Evolutionary conservation across 2,888 invertebrate genomes (phyloP).

Genomic region (Hartigia nigra): DNA sequence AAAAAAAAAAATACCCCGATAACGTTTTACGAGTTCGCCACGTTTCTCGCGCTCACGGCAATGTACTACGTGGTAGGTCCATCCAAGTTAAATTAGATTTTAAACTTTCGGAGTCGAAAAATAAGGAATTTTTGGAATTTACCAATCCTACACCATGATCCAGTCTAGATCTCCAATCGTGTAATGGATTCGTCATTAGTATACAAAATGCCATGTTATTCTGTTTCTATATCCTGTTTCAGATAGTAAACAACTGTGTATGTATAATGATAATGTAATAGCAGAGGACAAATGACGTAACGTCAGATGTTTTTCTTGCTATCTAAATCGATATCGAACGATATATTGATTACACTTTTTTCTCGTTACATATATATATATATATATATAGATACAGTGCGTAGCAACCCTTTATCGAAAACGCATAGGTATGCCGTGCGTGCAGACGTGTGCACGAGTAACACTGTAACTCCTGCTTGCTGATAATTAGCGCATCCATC

Average conservation of each 20-base stretch:
- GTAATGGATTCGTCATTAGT: background rate
- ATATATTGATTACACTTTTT: background rate
- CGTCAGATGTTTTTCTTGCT: background rate
- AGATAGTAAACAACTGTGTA: background rate
- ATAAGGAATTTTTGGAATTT: background rate
- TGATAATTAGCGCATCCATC: slow-evolving; percentile 67
- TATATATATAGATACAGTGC: background rate
- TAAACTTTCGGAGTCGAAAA: background rate
- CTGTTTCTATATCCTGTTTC: background rate
- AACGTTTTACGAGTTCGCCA: background rate
- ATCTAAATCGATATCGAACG: background rate
- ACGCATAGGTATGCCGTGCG: slow-evolving; percentile 45
- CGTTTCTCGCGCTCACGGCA: background rate
- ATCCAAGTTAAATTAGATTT: background rate
- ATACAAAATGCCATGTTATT: background rate
- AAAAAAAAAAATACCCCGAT: background rate
- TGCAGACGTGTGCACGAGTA: slow-evolving; percentile 48
- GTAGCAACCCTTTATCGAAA: slow-evolving; percentile 37
- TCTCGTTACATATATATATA: too few relatives aligned
- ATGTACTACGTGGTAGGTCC: background rate
- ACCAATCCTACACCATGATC: background rate
- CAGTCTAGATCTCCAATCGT: background rate
- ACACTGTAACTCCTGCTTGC: slow-evolving; percentile 65
- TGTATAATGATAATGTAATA: background rate
- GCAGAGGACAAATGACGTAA: background rate